phyloP scores from a whole-genome alignment of 2,113 vertebrate genomes.

The Corapipo altera region DNA sequence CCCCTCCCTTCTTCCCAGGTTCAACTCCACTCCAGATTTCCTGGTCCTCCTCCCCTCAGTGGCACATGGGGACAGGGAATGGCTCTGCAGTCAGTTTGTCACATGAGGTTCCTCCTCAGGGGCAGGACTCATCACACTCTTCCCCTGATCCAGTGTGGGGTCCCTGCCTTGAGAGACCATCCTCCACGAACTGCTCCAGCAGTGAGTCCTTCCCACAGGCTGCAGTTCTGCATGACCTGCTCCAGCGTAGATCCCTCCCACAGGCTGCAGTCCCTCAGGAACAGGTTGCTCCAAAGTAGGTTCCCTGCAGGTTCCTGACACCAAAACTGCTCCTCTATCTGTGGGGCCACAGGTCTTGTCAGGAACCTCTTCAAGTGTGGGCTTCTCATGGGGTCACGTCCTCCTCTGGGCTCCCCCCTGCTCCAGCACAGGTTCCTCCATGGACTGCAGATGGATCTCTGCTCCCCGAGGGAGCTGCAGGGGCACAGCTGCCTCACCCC shows the following conservation, averaged over 20 bases:
- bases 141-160: neutral
- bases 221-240: neutral
- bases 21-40: neutral
- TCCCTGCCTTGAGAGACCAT: neutral
- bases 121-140: neutral
- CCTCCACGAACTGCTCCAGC: neutral
- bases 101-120: neutral
- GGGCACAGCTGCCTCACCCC: neutral
- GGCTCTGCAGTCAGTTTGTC: neutral
- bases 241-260: too few species aligned
- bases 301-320: neutral
- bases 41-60: neutral
- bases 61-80: too few species aligned
- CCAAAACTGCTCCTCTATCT: neutral
- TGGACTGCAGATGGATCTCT: neutral
- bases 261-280: fast-evolving
- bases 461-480: neutral
- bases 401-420: neutral
- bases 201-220: neutral
- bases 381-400: neutral
- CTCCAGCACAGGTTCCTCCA: fast-evolving
- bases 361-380: neutral
- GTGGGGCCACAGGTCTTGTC: neutral
- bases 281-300: neutral
- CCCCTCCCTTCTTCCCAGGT: neutral